Percentiles rank a stretch among this genome's conserved stretches.
Conservation (phyloP, 2,113 vertebrate genomes). For the Prinia subflava region DNA sequence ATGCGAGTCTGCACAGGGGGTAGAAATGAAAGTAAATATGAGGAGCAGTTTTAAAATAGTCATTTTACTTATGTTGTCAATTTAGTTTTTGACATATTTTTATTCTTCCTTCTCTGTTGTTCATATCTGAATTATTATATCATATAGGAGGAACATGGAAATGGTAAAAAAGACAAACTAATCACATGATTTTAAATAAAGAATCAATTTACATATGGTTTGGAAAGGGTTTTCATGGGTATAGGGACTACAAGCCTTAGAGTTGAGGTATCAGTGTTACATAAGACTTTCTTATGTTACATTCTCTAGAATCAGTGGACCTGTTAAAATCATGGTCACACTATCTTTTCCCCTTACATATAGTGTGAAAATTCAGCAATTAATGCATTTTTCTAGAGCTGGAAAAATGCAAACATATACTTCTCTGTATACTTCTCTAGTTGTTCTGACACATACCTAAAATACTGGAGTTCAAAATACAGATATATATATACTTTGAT, state of each 20-base stretch:
- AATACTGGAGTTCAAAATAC: neutral
- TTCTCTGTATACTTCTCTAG: neutral
- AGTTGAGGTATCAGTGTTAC: neutral
- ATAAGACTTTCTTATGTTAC: neutral
- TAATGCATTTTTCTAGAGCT: neutral
- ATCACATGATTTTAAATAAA: neutral
- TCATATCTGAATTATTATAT: neutral
- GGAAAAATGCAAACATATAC: neutral
- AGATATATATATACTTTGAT: neutral
- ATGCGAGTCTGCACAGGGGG: slow-evolving; percentile 82
- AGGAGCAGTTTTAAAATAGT: neutral
- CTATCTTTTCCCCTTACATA: neutral
- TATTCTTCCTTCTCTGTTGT: neutral
- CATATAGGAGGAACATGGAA: neutral
- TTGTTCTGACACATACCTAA: neutral
- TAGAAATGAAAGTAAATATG: neutral
- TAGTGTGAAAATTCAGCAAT: neutral
- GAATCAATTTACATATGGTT: neutral
- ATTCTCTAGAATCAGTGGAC: neutral
- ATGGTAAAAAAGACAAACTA: neutral
- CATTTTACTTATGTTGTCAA: neutral
- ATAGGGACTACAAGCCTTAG: neutral
- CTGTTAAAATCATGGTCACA: neutral
- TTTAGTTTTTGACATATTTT: neutral
- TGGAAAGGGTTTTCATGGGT: neutral